phyloP scores from a whole-genome alignment of 2,113 vertebrate genomes.

The Archocentrus centrarchus region DNA sequence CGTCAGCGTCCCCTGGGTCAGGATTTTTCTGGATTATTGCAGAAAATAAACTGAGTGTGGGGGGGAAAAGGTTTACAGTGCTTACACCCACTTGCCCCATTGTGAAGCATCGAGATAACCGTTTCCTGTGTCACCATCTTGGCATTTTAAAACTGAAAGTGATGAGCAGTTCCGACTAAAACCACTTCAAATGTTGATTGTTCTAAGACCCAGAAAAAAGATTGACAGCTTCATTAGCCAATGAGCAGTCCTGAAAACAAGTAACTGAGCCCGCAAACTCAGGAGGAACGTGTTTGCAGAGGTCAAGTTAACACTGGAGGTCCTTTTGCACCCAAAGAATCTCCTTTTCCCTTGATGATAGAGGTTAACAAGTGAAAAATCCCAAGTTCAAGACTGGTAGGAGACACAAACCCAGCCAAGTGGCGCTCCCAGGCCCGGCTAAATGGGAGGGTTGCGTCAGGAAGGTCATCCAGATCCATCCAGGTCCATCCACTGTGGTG shows the following conservation, averaged over 20 bases:
- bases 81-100: neutral
- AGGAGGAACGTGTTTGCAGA: neutral
- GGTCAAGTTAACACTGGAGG: neutral
- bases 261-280: neutral
- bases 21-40: neutral
- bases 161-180: too few relatives aligned
- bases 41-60: neutral
- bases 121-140: too few relatives aligned
- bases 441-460: too few relatives aligned
- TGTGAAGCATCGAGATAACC: neutral
- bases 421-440: neutral
- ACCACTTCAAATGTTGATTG: neutral
- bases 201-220: rapidly evolving
- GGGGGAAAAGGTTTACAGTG: neutral
- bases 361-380: neutral
- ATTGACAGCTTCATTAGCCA: neutral
- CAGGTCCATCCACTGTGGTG: too few relatives aligned
- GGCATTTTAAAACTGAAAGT: neutral
- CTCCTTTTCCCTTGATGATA: neutral
- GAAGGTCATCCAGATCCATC: too few relatives aligned
- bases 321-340: neutral
- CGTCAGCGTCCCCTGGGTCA: neutral
- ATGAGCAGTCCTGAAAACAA: neutral
- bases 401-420: too few relatives aligned
- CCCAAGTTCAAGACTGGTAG: neutral